These are phyloP conservation scores for Gymnoscelis rufifasciata DNA, from an alignment of 2,888 invertebrate species.

Conservation along the genomic window DNA sequence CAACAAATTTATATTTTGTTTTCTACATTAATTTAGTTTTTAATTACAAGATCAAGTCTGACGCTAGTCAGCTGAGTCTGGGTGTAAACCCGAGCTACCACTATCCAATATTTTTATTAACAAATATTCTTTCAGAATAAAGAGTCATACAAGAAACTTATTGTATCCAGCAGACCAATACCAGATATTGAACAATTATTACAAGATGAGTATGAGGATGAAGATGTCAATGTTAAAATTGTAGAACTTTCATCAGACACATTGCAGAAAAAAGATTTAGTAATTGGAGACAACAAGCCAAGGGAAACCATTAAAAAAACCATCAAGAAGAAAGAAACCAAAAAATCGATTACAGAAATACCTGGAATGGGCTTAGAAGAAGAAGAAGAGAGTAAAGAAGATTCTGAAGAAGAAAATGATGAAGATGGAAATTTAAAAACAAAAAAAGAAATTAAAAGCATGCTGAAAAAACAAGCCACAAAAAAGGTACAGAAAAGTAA, in stretches of 20 bases:
- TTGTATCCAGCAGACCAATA: slow-evolving; percentile 84
- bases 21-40: too few relatives aligned
- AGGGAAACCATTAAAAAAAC: slow-evolving; percentile 40
- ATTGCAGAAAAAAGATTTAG: slow-evolving; percentile 83
- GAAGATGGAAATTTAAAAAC: slow-evolving; percentile 60
- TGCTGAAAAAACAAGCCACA: slow-evolving; percentile 84
- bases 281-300: slow-evolving; percentile 85
- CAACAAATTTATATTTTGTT: too few relatives aligned
- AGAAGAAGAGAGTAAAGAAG: slow-evolving; percentile 46
- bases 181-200: slow-evolving; percentile 84
- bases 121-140: slow-evolving; percentile 77
- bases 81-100: too few relatives aligned
- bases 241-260: slow-evolving; percentile 85
- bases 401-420: slow-evolving; percentile 46
- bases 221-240: slow-evolving; percentile 88
- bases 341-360: slow-evolving; percentile 37
- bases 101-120: background rate
- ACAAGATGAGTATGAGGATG: slow-evolving; percentile 86
- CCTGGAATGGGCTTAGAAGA: slow-evolving; percentile 62
- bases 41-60: too few relatives aligned
- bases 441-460: slow-evolving; percentile 84
- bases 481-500: slow-evolving; percentile 87
- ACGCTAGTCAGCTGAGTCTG: too few relatives aligned
- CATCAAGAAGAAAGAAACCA: slow-evolving; percentile 38
- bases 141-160: slow-evolving; percentile 85